phyloP scores from a whole-genome alignment of 35 echinoderm and acorn worm species.

The Acanthaster planci region DNA sequence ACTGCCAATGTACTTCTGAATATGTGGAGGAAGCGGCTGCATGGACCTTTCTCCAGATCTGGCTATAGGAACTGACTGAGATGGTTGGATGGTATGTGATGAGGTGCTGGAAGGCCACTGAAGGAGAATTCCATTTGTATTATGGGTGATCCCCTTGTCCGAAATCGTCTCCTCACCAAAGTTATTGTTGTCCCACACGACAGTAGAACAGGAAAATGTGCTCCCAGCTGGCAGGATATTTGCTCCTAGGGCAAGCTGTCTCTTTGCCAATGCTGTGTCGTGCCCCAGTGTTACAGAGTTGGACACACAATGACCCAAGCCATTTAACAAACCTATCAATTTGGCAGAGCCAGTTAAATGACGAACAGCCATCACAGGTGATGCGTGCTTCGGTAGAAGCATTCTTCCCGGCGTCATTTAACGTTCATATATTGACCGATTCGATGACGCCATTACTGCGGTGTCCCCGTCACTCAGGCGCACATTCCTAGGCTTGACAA shows the following conservation, averaged over 20 bases:
- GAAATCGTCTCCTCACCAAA: slow-evolving; percentile 44
- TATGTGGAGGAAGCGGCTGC: too few species aligned
- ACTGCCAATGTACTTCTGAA: too few species aligned
- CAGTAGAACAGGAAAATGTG: slow-evolving; percentile 4
- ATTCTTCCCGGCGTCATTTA: too few species aligned
- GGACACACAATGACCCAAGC: slow-evolving; percentile 41
- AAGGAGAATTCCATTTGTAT: slow-evolving; percentile 57
- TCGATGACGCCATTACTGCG: too few species aligned
- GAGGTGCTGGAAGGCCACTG: slow-evolving; percentile 40
- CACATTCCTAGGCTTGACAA: too few species aligned
- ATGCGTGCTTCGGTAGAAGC: slow-evolving; percentile 55
- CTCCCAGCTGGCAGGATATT: background rate
- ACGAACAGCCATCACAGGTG: slow-evolving; percentile 55
- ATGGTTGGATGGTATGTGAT: too few species aligned
- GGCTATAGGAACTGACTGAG: too few species aligned
- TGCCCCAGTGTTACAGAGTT: background rate
- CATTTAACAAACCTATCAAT: slow-evolving; percentile 55
- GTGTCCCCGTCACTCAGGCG: too few species aligned
- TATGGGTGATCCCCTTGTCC: slow-evolving; percentile 50
- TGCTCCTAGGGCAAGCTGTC: background rate
- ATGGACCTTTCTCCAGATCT: too few species aligned
- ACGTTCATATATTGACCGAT: too few species aligned
- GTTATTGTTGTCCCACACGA: slow-evolving; percentile 19
- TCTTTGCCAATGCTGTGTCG: background rate
- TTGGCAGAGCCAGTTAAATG: slow-evolving; percentile 43